phyloP scores from a whole-genome alignment of 2,797 vertebrate genomes.

The Gallinago nigripennis region DNA sequence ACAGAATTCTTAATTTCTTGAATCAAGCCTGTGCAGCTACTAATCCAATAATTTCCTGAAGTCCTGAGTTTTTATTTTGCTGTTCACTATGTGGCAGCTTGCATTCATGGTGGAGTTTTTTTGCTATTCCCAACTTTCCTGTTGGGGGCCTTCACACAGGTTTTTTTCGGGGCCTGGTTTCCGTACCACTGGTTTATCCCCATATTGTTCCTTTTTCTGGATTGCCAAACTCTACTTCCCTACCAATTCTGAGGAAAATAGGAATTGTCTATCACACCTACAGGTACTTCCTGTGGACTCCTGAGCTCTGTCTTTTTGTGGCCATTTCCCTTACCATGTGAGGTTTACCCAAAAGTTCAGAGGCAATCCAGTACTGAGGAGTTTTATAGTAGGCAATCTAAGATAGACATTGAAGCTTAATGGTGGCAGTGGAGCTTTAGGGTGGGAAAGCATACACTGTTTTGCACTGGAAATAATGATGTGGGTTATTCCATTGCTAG shows the following conservation, averaged over 20 bases:
- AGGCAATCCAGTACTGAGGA: background rate
- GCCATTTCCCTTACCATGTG: fast-evolving
- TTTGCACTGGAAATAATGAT: background rate
- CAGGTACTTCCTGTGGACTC: background rate
- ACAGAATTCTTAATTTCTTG: background rate
- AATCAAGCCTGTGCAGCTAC: background rate
- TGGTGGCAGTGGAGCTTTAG: background rate
- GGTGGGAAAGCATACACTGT: background rate
- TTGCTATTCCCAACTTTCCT: background rate
- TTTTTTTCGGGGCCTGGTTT: background rate
- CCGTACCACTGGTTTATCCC: background rate
- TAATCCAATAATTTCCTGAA: background rate
- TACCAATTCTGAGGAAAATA: background rate
- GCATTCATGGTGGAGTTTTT: background rate
- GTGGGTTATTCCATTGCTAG: background rate
- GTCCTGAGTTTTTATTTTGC: background rate
- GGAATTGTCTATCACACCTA: background rate
- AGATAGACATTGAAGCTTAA: background rate
- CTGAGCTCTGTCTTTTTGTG: background rate
- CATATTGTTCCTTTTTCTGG: background rate
- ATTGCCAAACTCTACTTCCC: background rate
- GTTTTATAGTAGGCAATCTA: background rate
- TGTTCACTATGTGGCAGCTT: background rate
- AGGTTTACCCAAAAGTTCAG: background rate
- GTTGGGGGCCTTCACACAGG: background rate